Percentiles rank a stretch among this genome's conserved stretches.
phyloP scores from a whole-genome alignment of 2,113 vertebrate species.

The Canis aureus region DNA sequence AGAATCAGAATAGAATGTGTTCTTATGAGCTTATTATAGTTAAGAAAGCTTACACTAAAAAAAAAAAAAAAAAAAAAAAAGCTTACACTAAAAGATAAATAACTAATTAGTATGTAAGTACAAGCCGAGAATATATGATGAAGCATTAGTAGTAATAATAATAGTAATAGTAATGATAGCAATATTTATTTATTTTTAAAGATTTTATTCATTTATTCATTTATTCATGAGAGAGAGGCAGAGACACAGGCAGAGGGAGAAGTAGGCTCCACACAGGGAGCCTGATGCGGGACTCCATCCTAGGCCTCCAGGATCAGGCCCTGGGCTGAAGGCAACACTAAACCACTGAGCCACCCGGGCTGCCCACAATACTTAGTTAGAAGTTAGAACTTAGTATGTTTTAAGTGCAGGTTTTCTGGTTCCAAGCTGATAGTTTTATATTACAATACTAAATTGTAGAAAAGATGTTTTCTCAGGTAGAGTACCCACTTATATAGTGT shows the following conservation, averaged over 20 bases:
- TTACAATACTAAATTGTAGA: neutral
- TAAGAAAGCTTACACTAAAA: neutral
- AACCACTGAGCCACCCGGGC: too few relatives aligned
- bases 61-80: neutral
- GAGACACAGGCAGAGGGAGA: too few relatives aligned
- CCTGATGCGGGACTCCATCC: too few relatives aligned
- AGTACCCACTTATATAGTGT: neutral
- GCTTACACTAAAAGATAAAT: neutral
- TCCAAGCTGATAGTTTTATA: conserved; percentile 24
- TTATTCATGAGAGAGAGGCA: too few relatives aligned
- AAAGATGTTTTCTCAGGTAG: neutral
- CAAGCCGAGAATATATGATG: neutral
- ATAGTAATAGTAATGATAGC: neutral
- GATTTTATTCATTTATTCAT: too few relatives aligned
- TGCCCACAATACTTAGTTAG: neutral
- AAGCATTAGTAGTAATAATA: neutral
- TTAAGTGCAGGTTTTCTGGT: neutral
- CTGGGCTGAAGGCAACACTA: too few relatives aligned
- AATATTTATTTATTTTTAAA: neutral
- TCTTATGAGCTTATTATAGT: neutral
- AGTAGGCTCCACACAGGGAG: too few relatives aligned
- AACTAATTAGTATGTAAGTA: neutral
- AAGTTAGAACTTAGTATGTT: neutral
- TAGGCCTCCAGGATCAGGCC: too few relatives aligned
- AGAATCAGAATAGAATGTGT: neutral